Percentiles rank a stretch among this genome's conserved stretches.
Evolutionary conservation across 2,888 invertebrate genomes (phyloP).

Genomic region (Nomada lathburiana): DNA sequence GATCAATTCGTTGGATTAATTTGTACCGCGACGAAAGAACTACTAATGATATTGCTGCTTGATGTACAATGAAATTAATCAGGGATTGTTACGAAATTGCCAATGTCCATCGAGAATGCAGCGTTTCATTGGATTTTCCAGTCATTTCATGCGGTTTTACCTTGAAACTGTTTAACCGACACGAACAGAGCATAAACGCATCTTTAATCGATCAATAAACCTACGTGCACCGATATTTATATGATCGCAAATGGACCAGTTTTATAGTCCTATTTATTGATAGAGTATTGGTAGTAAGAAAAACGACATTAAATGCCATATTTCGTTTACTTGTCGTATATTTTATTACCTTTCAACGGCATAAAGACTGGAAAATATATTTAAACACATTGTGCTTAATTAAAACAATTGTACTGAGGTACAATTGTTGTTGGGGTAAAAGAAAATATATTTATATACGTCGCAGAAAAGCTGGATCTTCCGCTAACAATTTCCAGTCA

Average conservation of each 20-base stretch:
- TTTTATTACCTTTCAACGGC: neutral
- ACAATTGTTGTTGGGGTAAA: constrained; percentile 1
- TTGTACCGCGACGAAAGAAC: neutral
- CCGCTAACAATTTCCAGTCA: constrained; percentile 15
- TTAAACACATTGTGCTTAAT: too few relatives aligned
- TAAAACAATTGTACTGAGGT: too few relatives aligned
- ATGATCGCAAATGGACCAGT: constrained; percentile 27
- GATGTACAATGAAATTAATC: constrained; percentile 24
- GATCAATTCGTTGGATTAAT: too few relatives aligned
- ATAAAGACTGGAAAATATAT: neutral
- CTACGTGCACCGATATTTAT: constrained; percentile 22
- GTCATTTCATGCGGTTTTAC: constrained; percentile 38
- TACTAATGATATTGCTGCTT: neutral
- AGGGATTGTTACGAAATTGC: constrained; percentile 25
- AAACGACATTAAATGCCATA: constrained; percentile 8
- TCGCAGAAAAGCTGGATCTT: constrained; percentile 8
- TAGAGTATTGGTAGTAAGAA: constrained; percentile 8
- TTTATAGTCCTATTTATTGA: constrained; percentile 52
- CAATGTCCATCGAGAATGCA: constrained; percentile 26
- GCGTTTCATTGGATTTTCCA: constrained; percentile 42
- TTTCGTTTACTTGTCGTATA: constrained; percentile 38
- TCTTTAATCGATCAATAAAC: constrained; percentile 2
- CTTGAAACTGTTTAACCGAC: constrained; percentile 45
- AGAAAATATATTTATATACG: constrained; percentile 1
- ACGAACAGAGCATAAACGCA: constrained; percentile 5